Conservation (phyloP, 2,113 vertebrate species). For the Xenopus borealis region DNA sequence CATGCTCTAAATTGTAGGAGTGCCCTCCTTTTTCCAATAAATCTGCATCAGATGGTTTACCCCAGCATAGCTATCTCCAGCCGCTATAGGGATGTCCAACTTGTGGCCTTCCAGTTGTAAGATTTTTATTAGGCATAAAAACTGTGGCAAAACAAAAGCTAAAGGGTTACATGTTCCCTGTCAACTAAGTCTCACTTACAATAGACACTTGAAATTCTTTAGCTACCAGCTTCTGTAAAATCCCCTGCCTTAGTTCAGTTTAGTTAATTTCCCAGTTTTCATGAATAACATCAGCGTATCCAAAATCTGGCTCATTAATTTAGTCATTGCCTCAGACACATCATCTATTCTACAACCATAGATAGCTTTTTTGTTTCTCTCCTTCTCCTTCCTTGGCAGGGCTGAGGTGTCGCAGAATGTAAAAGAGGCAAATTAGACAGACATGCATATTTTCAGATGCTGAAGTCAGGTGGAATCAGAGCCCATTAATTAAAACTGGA, state of each 20-base stretch:
- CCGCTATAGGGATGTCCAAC: too few relatives aligned
- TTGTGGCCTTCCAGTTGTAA: too few relatives aligned
- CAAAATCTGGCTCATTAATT: conserved; percentile 16
- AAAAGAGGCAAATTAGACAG: conserved; percentile 25
- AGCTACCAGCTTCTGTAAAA: background rate
- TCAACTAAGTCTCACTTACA: too few relatives aligned
- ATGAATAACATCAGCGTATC: conserved; percentile 1
- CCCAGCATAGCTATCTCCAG: too few relatives aligned
- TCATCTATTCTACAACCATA: conserved; percentile 20
- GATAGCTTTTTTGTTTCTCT: conserved; percentile 12
- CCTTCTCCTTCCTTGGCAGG: conserved; percentile 15
- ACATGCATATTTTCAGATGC: background rate
- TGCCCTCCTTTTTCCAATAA: too few relatives aligned
- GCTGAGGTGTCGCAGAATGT: conserved; percentile 19
- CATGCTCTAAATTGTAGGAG: too few relatives aligned
- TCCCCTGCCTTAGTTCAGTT: conserved; percentile 9
- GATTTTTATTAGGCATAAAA: too few relatives aligned
- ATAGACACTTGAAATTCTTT: too few relatives aligned
- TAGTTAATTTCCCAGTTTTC: conserved; percentile 23
- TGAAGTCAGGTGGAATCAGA: conserved; percentile 18
- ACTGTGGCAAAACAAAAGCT: too few relatives aligned
- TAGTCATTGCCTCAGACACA: conserved; percentile 28
- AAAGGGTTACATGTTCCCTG: too few relatives aligned
- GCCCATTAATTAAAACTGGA: conserved; percentile 9
- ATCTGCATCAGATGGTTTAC: too few relatives aligned